phyloP scores from a whole-genome alignment of 2,888 invertebrate genomes.

The Cheilosia variabilis region DNA sequence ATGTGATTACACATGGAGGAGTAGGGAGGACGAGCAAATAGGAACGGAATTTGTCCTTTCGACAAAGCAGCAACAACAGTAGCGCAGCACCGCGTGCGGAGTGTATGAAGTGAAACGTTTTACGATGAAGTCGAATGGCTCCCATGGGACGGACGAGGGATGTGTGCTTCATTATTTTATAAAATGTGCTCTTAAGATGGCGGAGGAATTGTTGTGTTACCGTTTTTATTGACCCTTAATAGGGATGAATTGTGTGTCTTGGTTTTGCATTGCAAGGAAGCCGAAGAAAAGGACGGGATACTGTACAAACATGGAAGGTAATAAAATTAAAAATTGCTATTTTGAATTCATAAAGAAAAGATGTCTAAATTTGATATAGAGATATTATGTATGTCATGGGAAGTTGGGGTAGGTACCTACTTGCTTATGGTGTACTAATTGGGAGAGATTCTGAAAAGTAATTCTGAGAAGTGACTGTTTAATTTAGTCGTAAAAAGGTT shows the following conservation, averaged over 20 bases:
- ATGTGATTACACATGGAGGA: conserved; percentile 45
- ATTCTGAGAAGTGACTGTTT: too few relatives aligned
- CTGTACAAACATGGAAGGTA: too few relatives aligned
- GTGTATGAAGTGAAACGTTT: conserved; percentile 66
- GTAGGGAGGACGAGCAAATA: conserved; percentile 9
- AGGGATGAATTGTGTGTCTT: conserved; percentile 25
- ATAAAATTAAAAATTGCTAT: too few relatives aligned
- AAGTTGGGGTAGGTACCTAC: too few relatives aligned
- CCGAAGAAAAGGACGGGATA: neutral
- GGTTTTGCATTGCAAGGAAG: neutral
- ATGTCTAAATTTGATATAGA: too few relatives aligned
- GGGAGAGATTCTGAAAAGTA: too few relatives aligned
- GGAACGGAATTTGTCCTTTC: conserved; percentile 38
- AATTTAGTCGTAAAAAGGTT: too few relatives aligned
- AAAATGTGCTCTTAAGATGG: conserved; percentile 38
- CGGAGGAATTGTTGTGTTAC: conserved; percentile 26
- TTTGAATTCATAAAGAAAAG: too few relatives aligned
- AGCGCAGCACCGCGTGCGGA: conserved; percentile 6
- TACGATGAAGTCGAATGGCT: conserved; percentile 55
- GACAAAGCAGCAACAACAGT: neutral
- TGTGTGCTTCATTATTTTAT: conserved; percentile 21
- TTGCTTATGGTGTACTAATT: too few relatives aligned
- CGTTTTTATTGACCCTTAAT: conserved; percentile 58
- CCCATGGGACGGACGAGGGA: conserved; percentile 31
- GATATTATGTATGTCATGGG: too few relatives aligned